Evolutionary conservation across 1,140 invertebrate genomes (phyloP), one percentile per base, ranked within the genome.

Genomic region (Tyrophagus putrescentiae): DNA sequence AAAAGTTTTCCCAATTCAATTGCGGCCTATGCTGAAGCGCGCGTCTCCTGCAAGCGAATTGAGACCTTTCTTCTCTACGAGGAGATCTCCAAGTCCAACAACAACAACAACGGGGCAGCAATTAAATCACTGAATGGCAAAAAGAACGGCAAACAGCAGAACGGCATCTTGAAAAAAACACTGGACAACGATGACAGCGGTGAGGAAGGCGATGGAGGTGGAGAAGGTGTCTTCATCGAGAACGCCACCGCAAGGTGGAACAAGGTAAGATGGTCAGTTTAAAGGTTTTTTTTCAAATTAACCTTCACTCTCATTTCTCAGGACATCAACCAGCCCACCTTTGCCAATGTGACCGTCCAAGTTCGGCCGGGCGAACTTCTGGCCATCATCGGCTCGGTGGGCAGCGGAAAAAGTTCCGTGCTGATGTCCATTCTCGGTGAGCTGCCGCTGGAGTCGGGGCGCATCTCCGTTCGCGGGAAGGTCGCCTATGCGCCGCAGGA

Each of bases 401-500:
- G 84, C 1, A 78, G 33, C 45, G 64, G 64, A 18, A 65, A 84
- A 67, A 82, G 80, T 1, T 90, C 87, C 25, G 70, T 94, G 2
- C 73, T 94, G 16, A 83, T 93, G 68, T 34, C 57, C 11, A 9
- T 58, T 5, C 28, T 58, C 11, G 28, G 57, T 57, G 60, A 61
- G 25, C 31, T 61, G 33, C 28, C 59, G 13, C 9, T 61, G 18
- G 32, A 27, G 25, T 13, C 27, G 9, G 72, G 72, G 5, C 61
- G 61, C 25, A 60, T 72, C 4, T 52, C 60, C 7, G 62, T 71
- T 0, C 60, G 64, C 29, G 78, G 84, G 1, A 75, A 69, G 1
- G 70, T 85, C 0, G 82, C 83, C 0, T 87, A 85, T 67, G 78
- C 82, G 3, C 78, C 81, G 65, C 84, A 86, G 68, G 82, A 85